Evolutionary conservation across 2,797 vertebrate species (phyloP).

Genomic region (Amblyopsis hoosieri): DNA sequence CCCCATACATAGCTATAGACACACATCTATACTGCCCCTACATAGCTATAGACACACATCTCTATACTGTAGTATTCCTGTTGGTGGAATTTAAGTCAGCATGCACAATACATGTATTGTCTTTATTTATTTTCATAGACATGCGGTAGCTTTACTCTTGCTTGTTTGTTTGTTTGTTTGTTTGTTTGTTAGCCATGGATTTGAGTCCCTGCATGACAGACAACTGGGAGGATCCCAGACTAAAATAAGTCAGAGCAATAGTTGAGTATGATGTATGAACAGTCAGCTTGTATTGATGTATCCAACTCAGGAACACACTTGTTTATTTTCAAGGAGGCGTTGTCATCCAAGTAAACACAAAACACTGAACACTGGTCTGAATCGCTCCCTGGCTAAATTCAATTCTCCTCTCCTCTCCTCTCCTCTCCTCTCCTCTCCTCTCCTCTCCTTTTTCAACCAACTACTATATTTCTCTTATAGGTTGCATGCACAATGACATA

Average conservation of each 20-base stretch:
- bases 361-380: constrained; percentile 62
- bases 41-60: no score
- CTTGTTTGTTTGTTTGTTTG: constrained; percentile 39
- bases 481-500: neutral
- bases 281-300: constrained; percentile 67
- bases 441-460: constrained; percentile 17
- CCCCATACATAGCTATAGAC: no score
- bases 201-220: constrained; percentile 26
- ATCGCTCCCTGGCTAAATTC: constrained; percentile 41
- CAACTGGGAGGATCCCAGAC: constrained; percentile 48
- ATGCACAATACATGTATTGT: no score
- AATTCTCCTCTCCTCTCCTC: constrained; percentile 32
- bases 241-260: constrained; percentile 63
- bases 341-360: constrained; percentile 40
- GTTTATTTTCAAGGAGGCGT: constrained; percentile 59
- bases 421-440: constrained; percentile 4
- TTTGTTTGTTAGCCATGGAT: constrained; percentile 52
- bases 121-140: constrained; percentile 44
- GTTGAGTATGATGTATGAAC: constrained; percentile 53
- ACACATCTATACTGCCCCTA: no score
- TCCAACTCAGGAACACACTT: constrained; percentile 62
- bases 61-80: no score
- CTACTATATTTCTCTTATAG: constrained; percentile 24
- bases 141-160: constrained; percentile 36
- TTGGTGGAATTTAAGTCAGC: no score